These are phyloP conservation scores for Chrysemys picta DNA, from an alignment of 2,113 vertebrate species.

Conservation along the genomic window DNA sequence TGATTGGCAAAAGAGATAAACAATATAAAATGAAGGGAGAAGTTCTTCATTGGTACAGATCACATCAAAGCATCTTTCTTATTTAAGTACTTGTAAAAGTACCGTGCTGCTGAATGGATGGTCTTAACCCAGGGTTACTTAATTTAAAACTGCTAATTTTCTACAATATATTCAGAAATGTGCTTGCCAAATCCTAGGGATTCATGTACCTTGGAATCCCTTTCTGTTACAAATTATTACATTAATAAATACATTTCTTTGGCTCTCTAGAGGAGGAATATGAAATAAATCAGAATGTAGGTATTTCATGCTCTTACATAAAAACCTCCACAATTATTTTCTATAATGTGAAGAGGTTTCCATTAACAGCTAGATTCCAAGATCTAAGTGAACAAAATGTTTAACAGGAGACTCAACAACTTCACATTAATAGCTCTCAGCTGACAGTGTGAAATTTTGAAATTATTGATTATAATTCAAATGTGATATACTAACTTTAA, in stretches of 20 bases:
- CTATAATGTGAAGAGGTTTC: conserved; percentile 22
- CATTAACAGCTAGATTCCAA: conserved; percentile 32
- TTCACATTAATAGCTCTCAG: conserved; percentile 31
- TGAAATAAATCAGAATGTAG: neutral
- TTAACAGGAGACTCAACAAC: conserved; percentile 32
- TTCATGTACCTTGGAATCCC: neutral
- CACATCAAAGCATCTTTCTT: neutral
- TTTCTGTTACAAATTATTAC: neutral
- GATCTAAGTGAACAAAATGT: conserved; percentile 50
- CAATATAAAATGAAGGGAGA: neutral
- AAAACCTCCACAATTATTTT: neutral
- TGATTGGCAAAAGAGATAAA: neutral
- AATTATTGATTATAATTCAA: conserved; percentile 59
- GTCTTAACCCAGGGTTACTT: neutral
- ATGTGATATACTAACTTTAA: conserved; percentile 31
- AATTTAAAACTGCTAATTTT: neutral
- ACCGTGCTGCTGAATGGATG: neutral
- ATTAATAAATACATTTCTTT: neutral
- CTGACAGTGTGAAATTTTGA: conserved; percentile 39
- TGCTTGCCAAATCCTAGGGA: neutral
- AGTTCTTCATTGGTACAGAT: neutral
- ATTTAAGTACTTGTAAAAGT: neutral
- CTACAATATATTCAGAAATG: neutral
- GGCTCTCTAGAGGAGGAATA: neutral
- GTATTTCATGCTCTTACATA: neutral